Conservation (phyloP, 2,888 invertebrate genomes). For the Hydrotaea cyrtoneurina region DNA sequence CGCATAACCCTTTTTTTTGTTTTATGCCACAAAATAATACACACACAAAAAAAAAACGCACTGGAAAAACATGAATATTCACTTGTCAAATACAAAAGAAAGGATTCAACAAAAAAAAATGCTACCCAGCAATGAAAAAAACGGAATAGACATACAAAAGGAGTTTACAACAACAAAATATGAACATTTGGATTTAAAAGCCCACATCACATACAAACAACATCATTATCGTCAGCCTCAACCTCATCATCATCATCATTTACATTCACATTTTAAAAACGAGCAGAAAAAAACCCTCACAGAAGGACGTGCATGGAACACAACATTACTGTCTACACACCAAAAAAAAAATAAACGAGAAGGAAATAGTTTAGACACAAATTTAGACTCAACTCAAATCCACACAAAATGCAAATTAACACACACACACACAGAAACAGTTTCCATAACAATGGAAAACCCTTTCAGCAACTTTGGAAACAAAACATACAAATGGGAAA, state of each 20-base stretch:
- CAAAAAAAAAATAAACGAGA: neutral
- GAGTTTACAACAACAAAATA: conserved; percentile 46
- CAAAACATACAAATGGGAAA: conserved; percentile 1
- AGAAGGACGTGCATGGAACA: neutral
- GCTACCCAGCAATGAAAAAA: conserved; percentile 56
- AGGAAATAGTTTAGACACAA: conserved; percentile 51
- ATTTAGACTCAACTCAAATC: conserved; percentile 43
- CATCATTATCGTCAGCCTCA: neutral
- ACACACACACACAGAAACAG: conserved; percentile 69
- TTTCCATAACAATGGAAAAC: conserved; percentile 70
- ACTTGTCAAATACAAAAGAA: conserved; percentile 78
- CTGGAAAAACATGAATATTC: conserved; percentile 78
- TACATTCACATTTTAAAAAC: conserved; percentile 1
- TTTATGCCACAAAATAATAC: conserved; percentile 55
- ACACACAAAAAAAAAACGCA: conserved; percentile 55
- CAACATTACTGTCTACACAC: conserved; percentile 6
- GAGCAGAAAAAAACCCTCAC: conserved; percentile 45
- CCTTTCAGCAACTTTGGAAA: conserved; percentile 70
- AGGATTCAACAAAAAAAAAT: conserved; percentile 57
- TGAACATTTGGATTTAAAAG: conserved; percentile 62
- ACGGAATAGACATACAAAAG: conserved; percentile 18
- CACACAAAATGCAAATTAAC: conserved; percentile 79
- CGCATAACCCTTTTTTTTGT: conserved; percentile 74
- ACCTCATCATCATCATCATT: conserved; percentile 8
- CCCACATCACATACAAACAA: no score